Base-by-base conservation (phyloP, 2,797 vertebrate genomes). In the Phrynocephalus vlangalii region DNA sequence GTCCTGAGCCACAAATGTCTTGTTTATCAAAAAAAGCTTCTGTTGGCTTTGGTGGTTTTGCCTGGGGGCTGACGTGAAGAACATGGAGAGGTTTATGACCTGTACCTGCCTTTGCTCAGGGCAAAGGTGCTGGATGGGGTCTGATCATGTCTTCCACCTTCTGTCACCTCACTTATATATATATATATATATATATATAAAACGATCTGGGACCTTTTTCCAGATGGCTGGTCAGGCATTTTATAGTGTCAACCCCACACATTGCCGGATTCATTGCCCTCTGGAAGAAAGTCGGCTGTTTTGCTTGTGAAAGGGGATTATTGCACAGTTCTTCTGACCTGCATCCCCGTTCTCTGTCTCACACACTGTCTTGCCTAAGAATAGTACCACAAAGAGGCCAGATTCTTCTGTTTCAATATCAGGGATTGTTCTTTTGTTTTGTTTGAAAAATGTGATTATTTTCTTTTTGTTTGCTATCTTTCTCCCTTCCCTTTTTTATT, bases 401-500 rank as follows among this genome's bases (percentile, higher is more conserved):
- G 71, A 84, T 86, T 56, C 89, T 94, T 93, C 90, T 93, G 56
- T 91, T 95, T 89, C 88, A 89, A 90, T 92, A 93, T 96, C 96
- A 96, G 95, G 96, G 96, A 96, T 93, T 87, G 93, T 92, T 93
- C 5, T 56, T 91, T 75, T 94, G 90, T 66, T 52, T 82, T 75
- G 28, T 70, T 7, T 28, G 33, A 8, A 33, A 38, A 22, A 71
- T 15, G 22, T 44, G 44, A 9, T 70, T 70, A 15, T 4, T 72
- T 56, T n/a, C 24, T 90, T 85, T 89, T 80, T 76, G 38, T 81
- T 87, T 90, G 78, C 82, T 83, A 76, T 84, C 60, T 33, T 20
- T 26, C 30, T 30, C 16, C 38, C 88, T 38, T 86, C 79, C 77
- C 68, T 73, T 87, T 9, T 86, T 68, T 87, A 44, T 44, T 44